Conservation (phyloP, 1,140 invertebrate species). For the Conopomorpha cramerella region DNA sequence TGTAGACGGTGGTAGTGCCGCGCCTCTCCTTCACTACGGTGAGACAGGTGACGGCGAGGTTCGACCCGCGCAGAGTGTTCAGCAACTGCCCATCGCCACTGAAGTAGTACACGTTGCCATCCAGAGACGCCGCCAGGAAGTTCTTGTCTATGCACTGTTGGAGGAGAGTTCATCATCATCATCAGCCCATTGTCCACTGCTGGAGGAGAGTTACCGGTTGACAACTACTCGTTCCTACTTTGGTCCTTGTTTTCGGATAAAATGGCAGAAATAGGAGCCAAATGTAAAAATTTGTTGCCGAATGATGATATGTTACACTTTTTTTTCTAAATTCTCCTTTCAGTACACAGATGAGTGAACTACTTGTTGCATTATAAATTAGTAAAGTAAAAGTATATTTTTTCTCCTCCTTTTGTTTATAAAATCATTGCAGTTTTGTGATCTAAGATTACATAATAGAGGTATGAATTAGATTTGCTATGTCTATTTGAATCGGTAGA, state of each 20-base stretch:
- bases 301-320: neutral
- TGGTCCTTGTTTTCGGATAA: neutral
- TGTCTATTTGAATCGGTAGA: neutral
- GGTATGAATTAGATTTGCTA: too few relatives aligned
- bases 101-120: conserved; percentile 63
- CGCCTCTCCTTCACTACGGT: conserved; percentile 48
- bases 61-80: conserved; percentile 46
- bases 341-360: too few relatives aligned
- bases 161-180: neutral
- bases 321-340: neutral
- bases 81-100: conserved; percentile 47
- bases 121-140: conserved; percentile 58
- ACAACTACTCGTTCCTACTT: neutral
- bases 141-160: conserved; percentile 44
- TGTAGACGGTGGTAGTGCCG: conserved; percentile 60
- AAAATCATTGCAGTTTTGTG: too few relatives aligned
- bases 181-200: too few relatives aligned
- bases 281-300: neutral
- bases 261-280: neutral
- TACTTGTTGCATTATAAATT: too few relatives aligned
- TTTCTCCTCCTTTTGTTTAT: too few relatives aligned
- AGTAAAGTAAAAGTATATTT: too few relatives aligned
- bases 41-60: conserved; percentile 64
- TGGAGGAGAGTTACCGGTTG: neutral
- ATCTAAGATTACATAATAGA: too few relatives aligned